A percentile compares a stretch with the other conserved stretches of the same genome.
phyloP scores from a whole-genome alignment of 2,797 vertebrate genomes.

The Urocyon cinereoargenteus region DNA sequence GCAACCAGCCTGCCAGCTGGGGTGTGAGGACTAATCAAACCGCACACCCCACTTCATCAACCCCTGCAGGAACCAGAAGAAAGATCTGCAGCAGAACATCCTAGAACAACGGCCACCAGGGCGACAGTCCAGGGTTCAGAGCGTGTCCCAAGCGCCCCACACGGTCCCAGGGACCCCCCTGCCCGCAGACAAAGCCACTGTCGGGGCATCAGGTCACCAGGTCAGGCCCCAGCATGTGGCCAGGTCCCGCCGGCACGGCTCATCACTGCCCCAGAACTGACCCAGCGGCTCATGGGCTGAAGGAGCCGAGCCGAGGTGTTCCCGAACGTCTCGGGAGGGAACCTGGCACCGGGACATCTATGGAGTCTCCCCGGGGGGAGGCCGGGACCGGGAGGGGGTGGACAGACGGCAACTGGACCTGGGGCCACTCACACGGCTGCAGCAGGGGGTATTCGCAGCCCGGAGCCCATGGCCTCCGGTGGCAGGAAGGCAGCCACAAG shows the following conservation, averaged over 20 bases:
- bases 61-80: not conserved
- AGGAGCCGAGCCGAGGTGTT: no score
- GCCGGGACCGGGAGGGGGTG: rapidly evolving
- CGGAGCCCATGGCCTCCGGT: no score
- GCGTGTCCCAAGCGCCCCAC: not conserved
- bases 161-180: not conserved
- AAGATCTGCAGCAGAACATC: not conserved
- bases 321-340: not conserved
- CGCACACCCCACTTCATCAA: not conserved
- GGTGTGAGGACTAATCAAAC: not conserved
- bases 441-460: rapidly evolving
- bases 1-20: not conserved
- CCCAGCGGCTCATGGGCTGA: not conserved
- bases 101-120: not conserved
- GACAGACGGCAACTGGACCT: rapidly evolving
- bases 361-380: not conserved
- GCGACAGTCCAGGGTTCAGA: rapidly evolving
- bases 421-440: not conserved
- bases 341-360: not conserved
- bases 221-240: not conserved
- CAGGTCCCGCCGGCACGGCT: not conserved
- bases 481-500: not conserved
- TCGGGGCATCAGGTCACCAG: not conserved
- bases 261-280: not conserved
- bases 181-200: not conserved